These are phyloP conservation scores for Cynopterus brachyotis DNA, from an alignment of 2,113 vertebrate genomes.

Conservation along the genomic window DNA sequence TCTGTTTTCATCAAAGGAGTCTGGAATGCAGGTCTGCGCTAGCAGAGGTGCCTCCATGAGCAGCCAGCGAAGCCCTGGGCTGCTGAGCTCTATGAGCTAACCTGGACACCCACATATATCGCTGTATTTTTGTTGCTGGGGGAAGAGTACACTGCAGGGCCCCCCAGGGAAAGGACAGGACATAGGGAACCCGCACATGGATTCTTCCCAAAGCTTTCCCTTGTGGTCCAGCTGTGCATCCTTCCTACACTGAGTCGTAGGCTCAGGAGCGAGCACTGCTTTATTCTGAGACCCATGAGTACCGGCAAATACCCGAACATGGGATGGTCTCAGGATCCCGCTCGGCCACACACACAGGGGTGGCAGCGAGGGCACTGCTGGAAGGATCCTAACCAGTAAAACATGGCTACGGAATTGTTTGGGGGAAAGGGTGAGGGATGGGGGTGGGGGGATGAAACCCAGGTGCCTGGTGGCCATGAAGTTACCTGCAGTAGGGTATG, in stretches of 20 bases:
- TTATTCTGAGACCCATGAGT: not conserved
- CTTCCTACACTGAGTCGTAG: rapidly evolving
- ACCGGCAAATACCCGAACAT: not conserved
- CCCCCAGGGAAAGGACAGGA: not conserved
- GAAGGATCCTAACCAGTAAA: not conserved
- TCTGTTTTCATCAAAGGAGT: not conserved
- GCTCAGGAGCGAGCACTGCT: not conserved
- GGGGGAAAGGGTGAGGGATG: no score
- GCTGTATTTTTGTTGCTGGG: not conserved
- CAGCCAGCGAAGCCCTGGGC: not conserved
- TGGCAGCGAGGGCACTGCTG: not conserved
- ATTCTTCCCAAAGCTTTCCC: not conserved
- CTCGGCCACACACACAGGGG: not conserved
- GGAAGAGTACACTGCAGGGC: no score
- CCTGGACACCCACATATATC: not conserved
- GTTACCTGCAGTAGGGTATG: not conserved
- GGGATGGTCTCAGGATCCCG: not conserved
- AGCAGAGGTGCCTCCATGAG: not conserved
- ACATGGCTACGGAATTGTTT: no score
- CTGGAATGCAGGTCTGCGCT: not conserved
- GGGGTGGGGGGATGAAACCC: not conserved
- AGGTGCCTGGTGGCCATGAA: not conserved
- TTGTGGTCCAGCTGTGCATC: not conserved
- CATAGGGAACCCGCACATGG: not conserved
- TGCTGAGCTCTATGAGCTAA: not conserved